These are phyloP conservation scores for Chironomus striatipennis DNA, from an alignment of 1,140 invertebrate species.

Conservation along the genomic window DNA sequence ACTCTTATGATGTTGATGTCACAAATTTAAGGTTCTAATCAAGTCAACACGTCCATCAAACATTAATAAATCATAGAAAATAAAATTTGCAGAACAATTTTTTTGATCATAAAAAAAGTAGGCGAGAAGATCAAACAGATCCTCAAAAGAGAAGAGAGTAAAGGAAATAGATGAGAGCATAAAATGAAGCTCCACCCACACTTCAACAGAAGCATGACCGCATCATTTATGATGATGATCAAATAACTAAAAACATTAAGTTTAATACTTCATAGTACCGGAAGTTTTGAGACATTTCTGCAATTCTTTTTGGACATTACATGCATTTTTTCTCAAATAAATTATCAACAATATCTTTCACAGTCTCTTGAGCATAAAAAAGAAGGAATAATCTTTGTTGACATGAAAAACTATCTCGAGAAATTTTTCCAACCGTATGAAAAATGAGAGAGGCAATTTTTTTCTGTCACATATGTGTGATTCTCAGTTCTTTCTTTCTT, in stretches of 20 bases:
- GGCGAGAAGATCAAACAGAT: not conserved
- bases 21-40: no score
- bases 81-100: no score
- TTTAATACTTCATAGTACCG: no score
- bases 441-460: not conserved
- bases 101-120: no score
- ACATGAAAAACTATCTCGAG: conserved; percentile 7
- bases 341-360: not conserved
- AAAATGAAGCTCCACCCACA: not conserved
- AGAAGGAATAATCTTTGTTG: not conserved
- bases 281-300: not conserved
- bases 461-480: no score
- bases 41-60: no score
- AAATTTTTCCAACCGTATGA: not conserved
- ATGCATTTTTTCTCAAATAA: not conserved
- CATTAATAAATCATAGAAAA: no score
- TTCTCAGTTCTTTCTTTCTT: no score
- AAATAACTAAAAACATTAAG: not conserved
- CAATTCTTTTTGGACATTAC: not conserved
- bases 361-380: not conserved
- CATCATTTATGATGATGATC: not conserved
- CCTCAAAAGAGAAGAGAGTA: not conserved
- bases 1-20: no score
- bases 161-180: not conserved
- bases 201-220: not conserved